Base-by-base conservation (phyloP, 1,140 invertebrate species). In the Papilio helenus region DNA sequence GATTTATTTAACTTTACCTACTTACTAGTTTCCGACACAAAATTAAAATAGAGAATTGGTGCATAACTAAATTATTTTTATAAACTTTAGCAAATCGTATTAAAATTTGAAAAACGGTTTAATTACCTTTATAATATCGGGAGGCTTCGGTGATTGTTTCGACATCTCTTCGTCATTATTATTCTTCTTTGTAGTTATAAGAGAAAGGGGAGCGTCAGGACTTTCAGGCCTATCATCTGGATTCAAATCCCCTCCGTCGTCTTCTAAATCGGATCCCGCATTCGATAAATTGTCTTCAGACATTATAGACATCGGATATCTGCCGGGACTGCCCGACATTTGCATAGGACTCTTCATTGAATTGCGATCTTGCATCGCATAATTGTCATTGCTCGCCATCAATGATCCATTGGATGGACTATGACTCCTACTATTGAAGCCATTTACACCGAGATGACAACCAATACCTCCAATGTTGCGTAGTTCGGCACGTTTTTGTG, bases 401-500 rank as follows among this genome's bases (percentile, higher is more conserved):
- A 95, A 89, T 1, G 95, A 94, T 46, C 96, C 95, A 84, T 96
- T 96, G 0, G 95, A 94, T 20, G 96, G 95, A 85, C 96, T 96
- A 80, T 96, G 96, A 82, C 95, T 95, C 84, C 94, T 95, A 85
- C 95, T 96, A 82, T 95, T 96, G 81, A 96, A 96, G 20, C 96
- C 96, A 85, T 96, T 96, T 9, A 95, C 87, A 7, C 95, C 90
- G 49, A 96, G 88, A 84, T 96, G 95, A 74, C 95, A 95, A 51
- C 94, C 87, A 68, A 96, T 79, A 20, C 95, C 95, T 76, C 95
- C 93, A 65, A 95, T 95, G 82, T 94, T 95, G 76, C 97, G 95
- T 78, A 97, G 96, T 93, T 98, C 97, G 0, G 97, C 97, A 58
- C 98, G 95, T 89, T 99, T 99, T 91, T 98, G 98, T 2, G 99